A percentile compares a stretch with the other conserved stretches of the same genome.
These are phyloP conservation scores for Leptinotarsa haldemani DNA, from an alignment of 2,888 invertebrate species.

Conservation along the genomic window DNA sequence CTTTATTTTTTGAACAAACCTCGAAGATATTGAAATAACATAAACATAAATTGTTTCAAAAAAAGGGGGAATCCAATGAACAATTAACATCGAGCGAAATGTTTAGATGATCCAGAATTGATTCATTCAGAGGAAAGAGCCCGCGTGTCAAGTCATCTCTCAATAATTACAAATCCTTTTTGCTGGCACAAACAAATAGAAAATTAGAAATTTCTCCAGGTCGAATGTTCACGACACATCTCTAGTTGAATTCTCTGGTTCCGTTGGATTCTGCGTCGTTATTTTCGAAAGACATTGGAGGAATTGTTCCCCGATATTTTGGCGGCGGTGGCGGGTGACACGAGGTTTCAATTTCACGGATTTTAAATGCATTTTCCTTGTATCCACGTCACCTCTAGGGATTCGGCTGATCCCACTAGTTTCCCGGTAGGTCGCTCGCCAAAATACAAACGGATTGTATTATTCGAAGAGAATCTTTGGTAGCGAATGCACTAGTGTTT, in stretches of 20 bases:
- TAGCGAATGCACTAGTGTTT: conserved; percentile 11
- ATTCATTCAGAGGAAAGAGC: neutral
- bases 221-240: conserved; percentile 6
- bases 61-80: too few species aligned
- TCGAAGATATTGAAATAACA: too few species aligned
- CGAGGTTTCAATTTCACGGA: conserved; percentile 41
- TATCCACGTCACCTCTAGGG: conserved; percentile 34
- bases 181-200: neutral
- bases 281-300: conserved; percentile 30
- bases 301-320: conserved; percentile 30
- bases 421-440: conserved; percentile 30
- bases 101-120: too few species aligned
- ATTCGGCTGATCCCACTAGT: conserved; percentile 30
- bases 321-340: conserved; percentile 18
- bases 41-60: too few species aligned
- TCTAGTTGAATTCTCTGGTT: neutral
- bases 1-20: too few species aligned
- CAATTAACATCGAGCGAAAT: too few species aligned
- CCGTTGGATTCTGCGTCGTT: conserved; percentile 33
- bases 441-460: conserved; percentile 20
- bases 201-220: neutral
- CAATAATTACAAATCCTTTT: too few species aligned
- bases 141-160: neutral
- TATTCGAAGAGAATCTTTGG: conserved; percentile 2
- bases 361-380: conserved; percentile 47